Base-by-base conservation (phyloP, 1,140 invertebrate genomes). In the Copidosoma floridanum region DNA sequence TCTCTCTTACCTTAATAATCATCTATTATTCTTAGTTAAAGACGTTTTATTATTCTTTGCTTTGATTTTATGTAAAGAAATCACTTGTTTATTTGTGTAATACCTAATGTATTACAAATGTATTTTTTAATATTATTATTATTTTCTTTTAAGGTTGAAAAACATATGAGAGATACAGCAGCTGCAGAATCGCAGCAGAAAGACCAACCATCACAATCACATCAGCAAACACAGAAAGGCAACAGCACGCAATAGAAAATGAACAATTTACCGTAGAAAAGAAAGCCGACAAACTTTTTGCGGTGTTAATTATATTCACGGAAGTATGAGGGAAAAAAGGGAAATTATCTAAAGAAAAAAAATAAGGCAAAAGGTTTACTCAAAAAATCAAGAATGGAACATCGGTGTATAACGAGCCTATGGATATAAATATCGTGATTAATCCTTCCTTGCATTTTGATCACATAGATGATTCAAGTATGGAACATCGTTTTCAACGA, bases 111-210 rank as follows among this genome's bases (percentile, higher is more conserved):
- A n/a, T n/a, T n/a, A n/a, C n/a, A n/a, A n/a, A n/a, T n/a, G n/a
- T n/a, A n/a, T n/a, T n/a, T 2, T 58, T 53, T 21, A 14, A 1
- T 21, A 18, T 53, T 53, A 46, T 37, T 10, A 38, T 44, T 55
- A 37, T 27, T 61, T 57, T 46, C 27, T 4, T 27, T 46, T 23
- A 46, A 85, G 84, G 84, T 86, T 35, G 84, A 85, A 66, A 85
- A 85, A 75, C 82, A 85, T 63, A 78, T 84, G 67, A 83, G 84
- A 73, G 84, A 85, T 66, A 72, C 76, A 57, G 78, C 80, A 59
- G 70, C 76, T 64, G 61, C 65, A 14, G 63, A 65, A 52, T 69
- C 71, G 47, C 68, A 70, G 47, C 72, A 72, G 58, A 72, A 75
- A 57, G 71, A 73, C 46, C 64, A 73, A 62, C 56, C 62, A 52